Base-by-base conservation (phyloP, 2,113 vertebrate species). In the Mormoops blainvillei region DNA sequence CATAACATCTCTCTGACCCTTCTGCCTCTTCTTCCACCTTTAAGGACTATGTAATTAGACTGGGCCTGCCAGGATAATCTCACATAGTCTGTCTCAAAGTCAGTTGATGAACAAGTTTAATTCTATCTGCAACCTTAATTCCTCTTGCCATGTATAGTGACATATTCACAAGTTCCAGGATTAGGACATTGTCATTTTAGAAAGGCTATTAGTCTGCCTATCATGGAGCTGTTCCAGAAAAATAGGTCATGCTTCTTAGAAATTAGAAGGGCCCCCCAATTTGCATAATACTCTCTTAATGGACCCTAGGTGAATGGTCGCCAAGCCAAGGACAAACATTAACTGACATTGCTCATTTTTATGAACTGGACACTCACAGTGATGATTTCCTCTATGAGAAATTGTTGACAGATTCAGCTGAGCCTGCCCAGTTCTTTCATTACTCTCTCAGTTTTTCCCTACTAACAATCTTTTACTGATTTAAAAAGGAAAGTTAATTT, bases 221-320 rank as follows among this genome's bases (percentile, higher is more conserved):
- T 13, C 67, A 43, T 89, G 84, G 15, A 18, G 48, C 58, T 76
- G 28, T 92, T 97, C 94, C 68, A 95, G 76, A 94, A 97, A 95
- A 96, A 89, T 0, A 77, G 63, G 61, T 97, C 63, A 84, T 83
- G 71, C 83, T 93, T 97, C 96, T 97, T 89, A 77, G 96, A 98
- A 97, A 95, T 92, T 70, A 97, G 88, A 96, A 95, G 50, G 6
- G 16, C 65, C 41, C 41, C 54, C 86, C 92, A 58, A 83, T 96
- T 97, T 97, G 91, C 68, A 96, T 91, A 97, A 92, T n/a, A 70
- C 6, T 91, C 33, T 93, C 87, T 19, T 76, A 73, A 63, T 94
- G 19, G 58, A 52, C 19, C 61, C 50, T 73, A 87, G 87, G 74
- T 16, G 33, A 88, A 63, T 87, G 56, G 24, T 94, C 65, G 58